These are phyloP conservation scores for Linepithema humile DNA, from an alignment of 1,140 invertebrate species.

Conservation along the genomic window DNA sequence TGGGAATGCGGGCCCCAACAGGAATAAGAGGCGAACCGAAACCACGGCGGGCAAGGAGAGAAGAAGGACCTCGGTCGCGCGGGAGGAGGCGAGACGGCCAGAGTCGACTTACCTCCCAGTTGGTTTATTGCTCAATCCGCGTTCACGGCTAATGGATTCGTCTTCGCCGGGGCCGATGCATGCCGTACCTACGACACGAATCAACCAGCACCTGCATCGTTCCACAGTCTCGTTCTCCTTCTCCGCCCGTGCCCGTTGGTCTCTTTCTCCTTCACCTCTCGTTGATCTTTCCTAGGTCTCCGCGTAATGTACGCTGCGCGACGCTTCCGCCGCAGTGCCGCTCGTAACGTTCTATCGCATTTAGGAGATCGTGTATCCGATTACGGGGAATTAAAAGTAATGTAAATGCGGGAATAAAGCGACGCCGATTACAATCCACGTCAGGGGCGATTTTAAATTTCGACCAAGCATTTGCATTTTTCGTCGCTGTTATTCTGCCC, in stretches of 20 bases:
- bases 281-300: background rate
- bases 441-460: background rate
- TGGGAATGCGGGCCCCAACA: conserved; percentile 83
- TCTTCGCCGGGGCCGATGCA: conserved; percentile 73
- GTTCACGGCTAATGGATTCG: conserved; percentile 83
- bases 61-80: conserved; percentile 42
- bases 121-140: conserved; percentile 84
- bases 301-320: background rate
- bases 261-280: too few species aligned
- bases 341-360: background rate
- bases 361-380: background rate
- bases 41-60: conserved; percentile 41
- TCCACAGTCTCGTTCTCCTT: conserved; percentile 24
- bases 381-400: background rate
- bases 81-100: conserved; percentile 51
- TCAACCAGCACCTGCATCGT: conserved; percentile 63
- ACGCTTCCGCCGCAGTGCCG: background rate
- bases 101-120: conserved; percentile 82
- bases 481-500: background rate
- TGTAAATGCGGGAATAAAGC: background rate
- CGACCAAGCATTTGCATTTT: background rate
- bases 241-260: background rate
- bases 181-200: conserved; percentile 67
- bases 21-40: conserved; percentile 75
- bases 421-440: background rate